phyloP scores from a whole-genome alignment of 2,113 vertebrate genomes.

The Ammodytes dubius region DNA sequence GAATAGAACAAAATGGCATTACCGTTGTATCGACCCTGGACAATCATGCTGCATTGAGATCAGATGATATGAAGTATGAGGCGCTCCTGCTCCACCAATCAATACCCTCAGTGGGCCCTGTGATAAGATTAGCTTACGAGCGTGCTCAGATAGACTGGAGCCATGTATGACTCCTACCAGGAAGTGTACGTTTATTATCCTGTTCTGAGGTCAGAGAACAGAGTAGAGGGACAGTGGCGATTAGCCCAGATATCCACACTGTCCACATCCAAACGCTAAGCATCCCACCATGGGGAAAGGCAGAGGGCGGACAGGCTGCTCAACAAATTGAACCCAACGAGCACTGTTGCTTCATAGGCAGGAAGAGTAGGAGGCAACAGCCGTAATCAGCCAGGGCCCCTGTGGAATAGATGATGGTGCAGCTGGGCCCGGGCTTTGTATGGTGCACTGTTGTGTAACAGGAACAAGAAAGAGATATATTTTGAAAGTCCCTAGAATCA shows the following conservation, averaged over 20 bases:
- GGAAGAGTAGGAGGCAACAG: conserved; percentile 51
- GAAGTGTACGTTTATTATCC: conserved; percentile 42
- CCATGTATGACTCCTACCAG: conserved; percentile 16
- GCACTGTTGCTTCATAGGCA: conserved; percentile 25
- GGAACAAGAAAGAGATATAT: conserved; percentile 42
- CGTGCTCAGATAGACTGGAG: conserved; percentile 31
- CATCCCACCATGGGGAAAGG: conserved; percentile 15
- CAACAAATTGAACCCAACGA: conserved; percentile 14
- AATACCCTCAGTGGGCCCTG: conserved; percentile 6
- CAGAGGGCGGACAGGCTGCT: conserved; percentile 39
- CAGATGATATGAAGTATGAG: conserved; percentile 23
- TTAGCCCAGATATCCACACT: conserved; percentile 39
- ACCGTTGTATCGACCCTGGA: background rate
- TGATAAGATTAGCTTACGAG: conserved; percentile 56
- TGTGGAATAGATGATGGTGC: conserved; percentile 33
- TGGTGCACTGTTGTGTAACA: conserved; percentile 13
- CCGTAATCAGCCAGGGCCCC: conserved; percentile 47
- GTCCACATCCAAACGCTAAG: conserved; percentile 42
- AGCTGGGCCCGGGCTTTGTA: conserved; percentile 28
- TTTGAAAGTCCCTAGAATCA: conserved; percentile 41
- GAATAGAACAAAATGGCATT: background rate
- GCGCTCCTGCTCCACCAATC: conserved; percentile 34
- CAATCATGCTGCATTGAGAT: conserved; percentile 19
- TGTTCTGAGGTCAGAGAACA: conserved; percentile 1
- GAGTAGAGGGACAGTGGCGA: conserved; percentile 20